Evolutionary conservation across 2,113 vertebrate species (phyloP).

Genomic region (Brachionichthys hirsutus): DNA sequence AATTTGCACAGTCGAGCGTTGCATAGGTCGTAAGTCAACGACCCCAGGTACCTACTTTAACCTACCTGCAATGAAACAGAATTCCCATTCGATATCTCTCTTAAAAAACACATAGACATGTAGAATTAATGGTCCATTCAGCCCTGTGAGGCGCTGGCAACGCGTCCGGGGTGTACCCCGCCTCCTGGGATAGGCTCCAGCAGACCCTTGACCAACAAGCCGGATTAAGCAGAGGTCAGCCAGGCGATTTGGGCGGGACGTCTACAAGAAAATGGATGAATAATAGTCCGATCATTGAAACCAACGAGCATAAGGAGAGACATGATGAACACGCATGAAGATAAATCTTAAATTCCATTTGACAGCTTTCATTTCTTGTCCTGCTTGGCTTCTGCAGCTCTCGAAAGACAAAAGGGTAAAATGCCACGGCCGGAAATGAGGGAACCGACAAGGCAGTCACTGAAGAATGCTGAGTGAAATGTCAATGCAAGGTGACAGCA

Average conservation of each 20-base stretch:
- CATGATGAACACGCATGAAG: conserved; percentile 43
- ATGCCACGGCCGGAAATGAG: conserved; percentile 40
- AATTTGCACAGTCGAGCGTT: too few relatives aligned
- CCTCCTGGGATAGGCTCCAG: too few relatives aligned
- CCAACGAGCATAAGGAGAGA: conserved; percentile 19
- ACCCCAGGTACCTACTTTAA: too few relatives aligned
- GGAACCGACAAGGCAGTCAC: conserved; percentile 22
- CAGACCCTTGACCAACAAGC: too few relatives aligned
- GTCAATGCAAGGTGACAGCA: conserved; percentile 46
- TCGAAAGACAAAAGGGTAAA: conserved; percentile 56
- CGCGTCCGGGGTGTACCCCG: too few relatives aligned
- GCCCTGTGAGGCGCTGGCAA: too few relatives aligned
- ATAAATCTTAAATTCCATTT: conserved; percentile 61
- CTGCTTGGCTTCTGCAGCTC: conserved; percentile 46
- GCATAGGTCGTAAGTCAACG: too few relatives aligned
- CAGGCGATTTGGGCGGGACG: too few relatives aligned
- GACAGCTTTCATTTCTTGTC: conserved; percentile 55
- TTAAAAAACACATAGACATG: neutral
- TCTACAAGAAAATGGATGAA: conserved; percentile 1
- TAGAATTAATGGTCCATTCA: conserved; percentile 6
- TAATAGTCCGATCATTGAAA: conserved; percentile 22
- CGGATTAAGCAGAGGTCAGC: too few relatives aligned
- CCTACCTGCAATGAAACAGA: neutral
- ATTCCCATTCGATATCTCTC: conserved; percentile 1
- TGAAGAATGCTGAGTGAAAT: conserved; percentile 57